These are phyloP conservation scores for Hippocampus mohnikei DNA, from an alignment of 2,113 vertebrate species.

Conservation along the genomic window DNA sequence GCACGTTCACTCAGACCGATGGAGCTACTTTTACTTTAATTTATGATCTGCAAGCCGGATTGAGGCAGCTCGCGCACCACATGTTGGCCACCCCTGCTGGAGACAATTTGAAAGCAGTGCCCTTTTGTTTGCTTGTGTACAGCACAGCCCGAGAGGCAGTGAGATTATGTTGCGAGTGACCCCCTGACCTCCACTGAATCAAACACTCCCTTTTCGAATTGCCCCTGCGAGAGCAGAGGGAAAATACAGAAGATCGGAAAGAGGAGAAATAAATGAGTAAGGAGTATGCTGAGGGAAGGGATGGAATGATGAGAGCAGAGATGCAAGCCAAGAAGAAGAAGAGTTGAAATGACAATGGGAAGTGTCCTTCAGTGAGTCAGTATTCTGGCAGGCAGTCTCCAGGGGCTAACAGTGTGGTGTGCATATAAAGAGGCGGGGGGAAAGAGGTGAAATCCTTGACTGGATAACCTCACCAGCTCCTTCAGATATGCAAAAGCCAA, in stretches of 20 bases:
- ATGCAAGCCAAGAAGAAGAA: slow-evolving; percentile 12
- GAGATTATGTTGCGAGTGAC: slow-evolving; percentile 36
- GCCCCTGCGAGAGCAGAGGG: slow-evolving; percentile 13
- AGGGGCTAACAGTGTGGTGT: slow-evolving; percentile 42
- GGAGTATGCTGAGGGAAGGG: slow-evolving; percentile 7
- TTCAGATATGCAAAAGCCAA: slow-evolving; percentile 23
- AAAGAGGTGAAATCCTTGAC: slow-evolving; percentile 59
- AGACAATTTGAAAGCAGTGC: background rate
- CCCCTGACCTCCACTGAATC: slow-evolving; percentile 43
- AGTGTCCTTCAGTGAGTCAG: slow-evolving; percentile 50
- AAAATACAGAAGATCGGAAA: background rate
- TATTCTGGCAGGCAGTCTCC: slow-evolving; percentile 48
- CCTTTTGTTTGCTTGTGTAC: background rate
- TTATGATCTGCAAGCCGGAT: background rate
- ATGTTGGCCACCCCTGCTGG: background rate
- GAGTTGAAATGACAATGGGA: slow-evolving; percentile 50
- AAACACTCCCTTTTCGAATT: slow-evolving; percentile 25
- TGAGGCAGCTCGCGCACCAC: background rate
- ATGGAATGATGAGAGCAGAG: slow-evolving; percentile 24
- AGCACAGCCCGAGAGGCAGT: slow-evolving; percentile 18
- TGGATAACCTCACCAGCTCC: slow-evolving; percentile 55
- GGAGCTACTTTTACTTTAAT: slow-evolving; percentile 33
- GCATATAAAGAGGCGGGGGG: slow-evolving; percentile 59
- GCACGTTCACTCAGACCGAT: slow-evolving; percentile 27
- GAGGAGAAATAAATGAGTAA: background rate